A percentile compares a stretch with the other conserved stretches of the same genome.
Conservation (phyloP, 92 coral and sea anemone species). For the Epizoanthus ramosus region DNA sequence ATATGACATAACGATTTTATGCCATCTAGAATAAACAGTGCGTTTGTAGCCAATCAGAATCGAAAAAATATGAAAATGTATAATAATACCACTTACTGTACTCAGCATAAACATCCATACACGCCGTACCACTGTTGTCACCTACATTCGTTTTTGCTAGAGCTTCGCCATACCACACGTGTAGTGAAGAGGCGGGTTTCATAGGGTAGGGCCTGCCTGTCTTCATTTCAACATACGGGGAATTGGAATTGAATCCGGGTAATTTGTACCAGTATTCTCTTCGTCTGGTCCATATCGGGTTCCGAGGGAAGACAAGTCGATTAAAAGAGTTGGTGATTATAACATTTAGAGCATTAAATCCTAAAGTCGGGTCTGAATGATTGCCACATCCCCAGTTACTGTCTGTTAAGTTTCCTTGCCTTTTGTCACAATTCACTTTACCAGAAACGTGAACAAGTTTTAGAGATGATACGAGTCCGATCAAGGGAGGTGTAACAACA, state of each 20-base stretch:
- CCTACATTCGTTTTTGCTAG: neutral
- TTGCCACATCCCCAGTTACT: slow-evolving; percentile 27
- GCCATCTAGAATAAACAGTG: too few species aligned
- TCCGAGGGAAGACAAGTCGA: neutral
- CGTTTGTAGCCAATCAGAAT: too few species aligned
- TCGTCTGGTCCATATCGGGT: neutral
- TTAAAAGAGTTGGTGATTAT: neutral
- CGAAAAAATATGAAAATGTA: too few species aligned
- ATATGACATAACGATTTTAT: too few species aligned
- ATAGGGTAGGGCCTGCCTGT: neutral
- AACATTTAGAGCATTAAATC: neutral
- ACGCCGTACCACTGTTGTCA: neutral
- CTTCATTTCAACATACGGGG: slow-evolving; percentile 4
- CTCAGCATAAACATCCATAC: slow-evolving; percentile 7
- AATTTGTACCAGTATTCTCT: neutral
- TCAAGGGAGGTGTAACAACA: too few species aligned
- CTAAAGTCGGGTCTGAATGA: neutral
- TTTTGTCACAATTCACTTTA: too few species aligned
- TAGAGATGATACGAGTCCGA: too few species aligned
- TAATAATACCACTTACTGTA: neutral
- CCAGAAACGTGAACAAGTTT: too few species aligned
- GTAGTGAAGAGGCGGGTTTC: neutral
- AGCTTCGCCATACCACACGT: slow-evolving; percentile 10
- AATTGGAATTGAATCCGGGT: neutral
- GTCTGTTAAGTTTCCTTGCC: too few species aligned